These are phyloP conservation scores for Papilio glaucus DNA, from an alignment of 1,140 invertebrate species.

Conservation along the genomic window DNA sequence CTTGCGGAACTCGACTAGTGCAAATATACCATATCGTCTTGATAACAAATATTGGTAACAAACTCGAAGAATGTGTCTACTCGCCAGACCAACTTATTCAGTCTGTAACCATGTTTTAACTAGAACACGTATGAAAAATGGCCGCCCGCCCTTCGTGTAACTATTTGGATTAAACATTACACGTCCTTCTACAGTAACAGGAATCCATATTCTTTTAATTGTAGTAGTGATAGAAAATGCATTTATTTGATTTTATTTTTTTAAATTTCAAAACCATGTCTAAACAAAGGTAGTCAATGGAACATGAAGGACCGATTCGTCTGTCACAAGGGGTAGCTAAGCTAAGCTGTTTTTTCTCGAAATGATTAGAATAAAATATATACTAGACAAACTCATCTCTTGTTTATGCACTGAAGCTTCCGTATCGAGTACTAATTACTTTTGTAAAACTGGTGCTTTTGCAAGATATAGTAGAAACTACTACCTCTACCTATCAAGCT, in stretches of 20 bases:
- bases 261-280: no score
- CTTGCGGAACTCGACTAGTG: slow-evolving; percentile 1
- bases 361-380: no score
- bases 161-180: slow-evolving; percentile 28
- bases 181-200: background rate
- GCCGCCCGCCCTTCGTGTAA: slow-evolving; percentile 15
- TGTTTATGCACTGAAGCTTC: background rate
- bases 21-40: background rate
- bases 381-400: background rate
- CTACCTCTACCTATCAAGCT: background rate
- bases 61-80: background rate
- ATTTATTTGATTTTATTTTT: background rate
- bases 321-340: no score
- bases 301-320: no score
- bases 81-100: background rate
- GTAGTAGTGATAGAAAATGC: background rate
- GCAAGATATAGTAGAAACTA: background rate
- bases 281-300: no score
- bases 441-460: background rate
- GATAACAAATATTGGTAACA: background rate
- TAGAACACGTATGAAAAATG: background rate
- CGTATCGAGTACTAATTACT: background rate
- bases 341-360: no score
- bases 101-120: background rate
- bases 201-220: slow-evolving; percentile 15